Percentiles rank a stretch among this genome's conserved stretches.
Evolutionary conservation across 2,888 invertebrate species (phyloP).

Genomic region (Pseudanteris insignis): DNA sequence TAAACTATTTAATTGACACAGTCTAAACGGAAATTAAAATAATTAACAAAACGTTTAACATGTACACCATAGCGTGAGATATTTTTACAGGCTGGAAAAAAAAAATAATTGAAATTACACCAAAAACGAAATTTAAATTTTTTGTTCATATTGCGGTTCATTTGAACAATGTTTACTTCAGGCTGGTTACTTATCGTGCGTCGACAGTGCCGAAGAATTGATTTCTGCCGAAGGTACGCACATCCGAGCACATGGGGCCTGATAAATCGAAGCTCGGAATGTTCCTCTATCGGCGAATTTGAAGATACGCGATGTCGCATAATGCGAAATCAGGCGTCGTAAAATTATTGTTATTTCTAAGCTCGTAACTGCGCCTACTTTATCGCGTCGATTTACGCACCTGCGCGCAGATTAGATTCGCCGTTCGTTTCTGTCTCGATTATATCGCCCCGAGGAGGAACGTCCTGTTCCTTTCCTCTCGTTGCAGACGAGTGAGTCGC

Average conservation of each 20-base stretch:
- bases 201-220: too few species aligned
- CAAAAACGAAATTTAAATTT: too few species aligned
- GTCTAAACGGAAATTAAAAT: too few species aligned
- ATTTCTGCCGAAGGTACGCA: too few species aligned
- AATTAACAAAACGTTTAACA: too few species aligned
- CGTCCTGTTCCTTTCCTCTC: conserved; percentile 40
- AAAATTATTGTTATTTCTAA: conserved; percentile 43
- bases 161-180: too few species aligned
- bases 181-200: too few species aligned
- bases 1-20: too few species aligned
- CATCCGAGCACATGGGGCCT: conserved; percentile 9
- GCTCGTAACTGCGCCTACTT: conserved; percentile 32
- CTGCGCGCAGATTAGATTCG: conserved; percentile 45
- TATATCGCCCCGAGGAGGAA: conserved; percentile 39
- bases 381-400: conserved; percentile 49
- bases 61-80: too few species aligned
- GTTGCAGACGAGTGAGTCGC: conserved; percentile 45
- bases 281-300: conserved; percentile 20
- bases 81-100: too few species aligned
- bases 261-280: conserved; percentile 29
- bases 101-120: too few species aligned
- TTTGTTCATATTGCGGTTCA: too few species aligned
- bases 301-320: conserved; percentile 21
- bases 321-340: conserved; percentile 21
- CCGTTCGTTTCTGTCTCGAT: conserved; percentile 40